These are phyloP conservation scores for Horisme vitalbata DNA, from an alignment of 2,888 invertebrate genomes.

Conservation along the genomic window DNA sequence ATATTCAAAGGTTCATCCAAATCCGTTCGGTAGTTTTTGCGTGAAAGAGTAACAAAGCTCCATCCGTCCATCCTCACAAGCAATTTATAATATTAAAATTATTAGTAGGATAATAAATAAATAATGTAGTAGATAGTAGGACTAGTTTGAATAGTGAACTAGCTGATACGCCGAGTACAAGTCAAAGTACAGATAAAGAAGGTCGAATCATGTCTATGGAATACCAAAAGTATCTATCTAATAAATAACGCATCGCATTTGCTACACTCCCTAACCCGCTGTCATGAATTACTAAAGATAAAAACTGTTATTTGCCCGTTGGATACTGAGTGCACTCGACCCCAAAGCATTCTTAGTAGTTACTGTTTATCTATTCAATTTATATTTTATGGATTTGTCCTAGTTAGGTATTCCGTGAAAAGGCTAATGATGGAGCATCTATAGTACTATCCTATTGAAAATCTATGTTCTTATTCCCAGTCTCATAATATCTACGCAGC, in stretches of 20 bases:
- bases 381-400: slow-evolving; percentile 69
- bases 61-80: no score
- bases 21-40: no score
- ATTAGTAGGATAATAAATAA: no score
- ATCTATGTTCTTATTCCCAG: slow-evolving; percentile 38
- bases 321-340: slow-evolving; percentile 34
- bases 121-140: no score
- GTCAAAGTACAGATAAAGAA: no score
- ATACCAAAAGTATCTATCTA: not conserved
- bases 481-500: slow-evolving; percentile 20
- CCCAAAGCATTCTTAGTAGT: slow-evolving; percentile 38
- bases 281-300: slow-evolving; percentile 13
- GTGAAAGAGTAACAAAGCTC: no score
- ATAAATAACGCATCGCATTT: slow-evolving; percentile 3
- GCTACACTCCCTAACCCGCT: not conserved
- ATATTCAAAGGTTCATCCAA: no score
- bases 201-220: no score
- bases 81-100: no score
- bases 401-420: slow-evolving; percentile 59
- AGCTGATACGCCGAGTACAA: no score
- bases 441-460: no score
- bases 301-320: slow-evolving; percentile 41
- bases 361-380: slow-evolving; percentile 72
- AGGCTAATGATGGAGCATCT: slow-evolving; percentile 53
- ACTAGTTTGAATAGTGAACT: no score